Base-by-base conservation (phyloP, 2,797 vertebrate species). In the Rhynchonycteris naso region DNA sequence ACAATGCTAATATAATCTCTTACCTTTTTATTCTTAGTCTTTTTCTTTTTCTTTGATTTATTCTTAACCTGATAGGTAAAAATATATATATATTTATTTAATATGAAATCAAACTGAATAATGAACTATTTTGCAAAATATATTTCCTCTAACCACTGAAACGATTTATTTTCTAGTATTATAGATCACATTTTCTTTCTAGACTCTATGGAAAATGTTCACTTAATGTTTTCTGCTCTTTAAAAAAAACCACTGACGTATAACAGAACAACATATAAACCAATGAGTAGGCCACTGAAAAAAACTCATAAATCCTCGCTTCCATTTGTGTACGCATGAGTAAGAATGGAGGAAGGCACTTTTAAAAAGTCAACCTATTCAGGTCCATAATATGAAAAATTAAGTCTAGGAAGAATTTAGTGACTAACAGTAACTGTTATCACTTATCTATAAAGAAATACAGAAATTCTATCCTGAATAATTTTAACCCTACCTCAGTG, bases 21-120 rank as follows among this genome's bases (percentile, higher is more conserved):
- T 97, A 97, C 97, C 97, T 97, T 97, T 93, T 92, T 97, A 96
- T 90, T 96, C 82, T 97, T 97, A 68, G 82, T 96, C 91, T 95
- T 97, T 94, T 96, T 97, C 95, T 96, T 97, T 95, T 96, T 97
- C 96, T 96, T 97, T 95, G 79, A 50, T 93, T 97, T 97, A 94
- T 54, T 95, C 63, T 94, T 97, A 93, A 92, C 96, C 97, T 97
- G 88, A 74, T 28, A 91, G 33, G 21, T 71, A 95, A 95, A 47
- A 96, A 96, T 4, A 93, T 33, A 93, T 90, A 69, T 58, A 3
- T 43, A 93, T 52, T 61, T 85, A 91, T 22, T 94, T 86, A 92
- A 84, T 84, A 96, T 47, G 21, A 2, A 80, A 92, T 74, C 69
- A 92, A 90, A 94, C 10, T 68, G 6, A 9, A 92, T 19, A 95